These are phyloP conservation scores for Halisarca cf. caerulea DNA, from an alignment of 37 sponge, comb jelly and placozoan genomes.

Conservation along the genomic window DNA sequence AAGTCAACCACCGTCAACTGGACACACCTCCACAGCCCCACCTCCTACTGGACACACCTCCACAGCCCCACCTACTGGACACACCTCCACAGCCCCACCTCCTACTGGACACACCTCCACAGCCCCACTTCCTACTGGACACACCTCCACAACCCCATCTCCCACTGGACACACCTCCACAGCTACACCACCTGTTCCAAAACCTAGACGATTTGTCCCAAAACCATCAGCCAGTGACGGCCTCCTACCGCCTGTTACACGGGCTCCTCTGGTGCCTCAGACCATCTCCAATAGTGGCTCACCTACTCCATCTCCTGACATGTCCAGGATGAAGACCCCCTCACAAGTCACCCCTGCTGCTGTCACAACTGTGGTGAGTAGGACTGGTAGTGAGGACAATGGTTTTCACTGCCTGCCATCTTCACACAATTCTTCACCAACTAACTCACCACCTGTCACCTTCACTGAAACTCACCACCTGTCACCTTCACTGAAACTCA, in stretches of 20 bases:
- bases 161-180: not conserved
- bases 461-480: too few relatives aligned
- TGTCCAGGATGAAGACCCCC: not conserved
- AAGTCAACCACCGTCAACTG: not conserved
- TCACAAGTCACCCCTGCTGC: not conserved
- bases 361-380: too few relatives aligned
- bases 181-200: conserved; percentile 28
- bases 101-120: not conserved
- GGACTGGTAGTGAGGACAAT: too few relatives aligned
- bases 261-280: not conserved
- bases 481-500: too few relatives aligned
- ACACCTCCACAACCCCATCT: not conserved
- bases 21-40: not conserved
- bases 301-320: not conserved
- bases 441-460: too few relatives aligned
- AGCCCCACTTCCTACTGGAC: not conserved
- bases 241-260: too few relatives aligned
- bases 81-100: not conserved
- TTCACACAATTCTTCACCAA: too few relatives aligned
- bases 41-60: not conserved
- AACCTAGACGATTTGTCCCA: conserved; percentile 22
- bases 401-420: too few relatives aligned
- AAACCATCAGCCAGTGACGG: not conserved
- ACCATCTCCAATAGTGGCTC: not conserved
- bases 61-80: not conserved